Base-by-base conservation (phyloP, 2,888 invertebrate genomes). In the Pseudoips prasinana region DNA sequence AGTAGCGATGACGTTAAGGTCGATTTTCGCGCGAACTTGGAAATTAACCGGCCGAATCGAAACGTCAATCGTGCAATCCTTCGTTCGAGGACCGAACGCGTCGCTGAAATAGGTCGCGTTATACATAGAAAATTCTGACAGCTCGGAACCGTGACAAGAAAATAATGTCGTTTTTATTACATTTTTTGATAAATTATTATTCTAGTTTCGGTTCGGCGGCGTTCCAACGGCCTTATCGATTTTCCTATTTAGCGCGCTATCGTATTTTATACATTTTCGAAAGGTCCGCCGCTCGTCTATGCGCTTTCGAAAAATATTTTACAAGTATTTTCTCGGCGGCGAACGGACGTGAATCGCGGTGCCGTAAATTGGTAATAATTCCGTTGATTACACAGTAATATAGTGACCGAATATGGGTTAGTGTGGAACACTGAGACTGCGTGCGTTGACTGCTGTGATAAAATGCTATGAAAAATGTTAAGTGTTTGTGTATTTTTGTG, bases 121-220 rank as follows among this genome's bases (percentile, higher is more conserved):
- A 56, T 60, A 68, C 69, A 60, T 71, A 84, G 83, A 85, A 87
- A 87, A 82, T 81, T 86, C 77, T 88, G 87, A 86, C 87, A 87
- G 86, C 66, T 83, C 75, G 66, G 60, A 64, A 69, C 80, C 73
- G 83, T 82, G 80, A 82, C 75, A 70, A 77, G 81, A 82, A 70
- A 86, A 87, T 87, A 82, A 88, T 89, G 87, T 82, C 82, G 84
- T 86, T 87, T 87, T 85, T 88, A 88, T 86, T 88, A 86, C 75
- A 87, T 84, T 85, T 88, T 88, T 88, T 86, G 87, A 86, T 87
- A 85, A 87, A 87, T 85, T 81, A 80, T 82, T 80, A 82, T 86
- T 80, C 74, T 80, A 84, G 79, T 83, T 86, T 80, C 70, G 73
- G 74, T 75, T 73, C 78, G 72, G 73, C 71, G 70, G 68, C 72